Conservation (phyloP, 2,113 vertebrate species). For the Tetraodon nigroviridis region DNA sequence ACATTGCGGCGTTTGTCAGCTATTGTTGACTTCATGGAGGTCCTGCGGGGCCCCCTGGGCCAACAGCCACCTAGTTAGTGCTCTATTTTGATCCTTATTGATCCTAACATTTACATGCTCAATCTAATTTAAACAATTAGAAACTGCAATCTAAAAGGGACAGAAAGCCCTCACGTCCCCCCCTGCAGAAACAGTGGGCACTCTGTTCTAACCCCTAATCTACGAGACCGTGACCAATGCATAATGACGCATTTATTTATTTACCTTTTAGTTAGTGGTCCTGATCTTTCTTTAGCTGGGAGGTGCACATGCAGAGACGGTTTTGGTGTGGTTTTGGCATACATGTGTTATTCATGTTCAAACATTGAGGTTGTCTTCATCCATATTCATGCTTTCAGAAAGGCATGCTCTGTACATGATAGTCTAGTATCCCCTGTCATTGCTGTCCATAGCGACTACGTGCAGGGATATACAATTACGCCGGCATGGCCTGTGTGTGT, state of each 20-base stretch:
- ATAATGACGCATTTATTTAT: conserved; percentile 71
- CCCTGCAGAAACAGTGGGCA: conserved; percentile 46
- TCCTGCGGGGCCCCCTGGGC: no score
- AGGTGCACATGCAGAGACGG: conserved; percentile 44
- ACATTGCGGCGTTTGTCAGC: background rate
- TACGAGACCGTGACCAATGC: conserved; percentile 62
- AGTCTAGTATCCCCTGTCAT: conserved; percentile 65
- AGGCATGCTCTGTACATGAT: conserved; percentile 50
- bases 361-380: conserved; percentile 72
- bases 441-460: conserved; percentile 60
- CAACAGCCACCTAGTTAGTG: conserved; percentile 17
- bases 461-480: conserved; percentile 54
- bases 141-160: conserved; percentile 28
- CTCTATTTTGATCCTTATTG: conserved; percentile 31
- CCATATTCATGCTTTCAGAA: conserved; percentile 73
- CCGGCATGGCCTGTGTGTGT: conserved; percentile 32
- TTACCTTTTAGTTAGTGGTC: conserved; percentile 60
- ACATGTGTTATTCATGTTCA: conserved; percentile 76
- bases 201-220: conserved; percentile 59
- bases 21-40: conserved; percentile 3
- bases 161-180: background rate
- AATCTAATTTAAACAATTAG: conserved; percentile 51
- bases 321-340: conserved; percentile 69
- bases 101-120: conserved; percentile 45
- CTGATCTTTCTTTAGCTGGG: conserved; percentile 5